A percentile compares a stretch with the other conserved stretches of the same genome.
phyloP scores from a whole-genome alignment of 2,113 vertebrate genomes.

The Nymphicus hollandicus region DNA sequence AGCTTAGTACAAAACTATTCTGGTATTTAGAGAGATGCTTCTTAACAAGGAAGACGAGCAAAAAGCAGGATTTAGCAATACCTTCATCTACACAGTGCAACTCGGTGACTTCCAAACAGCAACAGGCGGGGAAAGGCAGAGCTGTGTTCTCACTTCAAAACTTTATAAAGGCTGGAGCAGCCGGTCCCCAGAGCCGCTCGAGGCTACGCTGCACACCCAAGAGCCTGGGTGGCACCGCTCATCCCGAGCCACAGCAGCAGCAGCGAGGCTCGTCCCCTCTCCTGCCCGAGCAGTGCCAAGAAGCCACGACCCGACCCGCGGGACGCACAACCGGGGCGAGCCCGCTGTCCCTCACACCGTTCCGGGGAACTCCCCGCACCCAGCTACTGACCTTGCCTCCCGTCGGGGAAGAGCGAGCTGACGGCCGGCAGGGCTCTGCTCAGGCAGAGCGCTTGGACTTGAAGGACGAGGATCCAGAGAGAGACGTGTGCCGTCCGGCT shows the following conservation, averaged over 20 bases:
- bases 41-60: too few species aligned
- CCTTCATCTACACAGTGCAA: rapidly evolving
- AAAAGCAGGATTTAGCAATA: not conserved
- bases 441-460: constrained; percentile 71
- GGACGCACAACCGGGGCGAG: not conserved
- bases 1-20: not conserved
- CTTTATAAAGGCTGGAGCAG: rapidly evolving
- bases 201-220: too few species aligned
- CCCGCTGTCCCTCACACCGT: not conserved
- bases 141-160: rapidly evolving
- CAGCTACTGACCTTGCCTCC: constrained; percentile 85
- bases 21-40: not conserved
- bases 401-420: constrained; percentile 75
- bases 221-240: not conserved
- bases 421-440: constrained; percentile 64
- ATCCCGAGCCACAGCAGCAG: rapidly evolving
- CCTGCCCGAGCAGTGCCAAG: not conserved
- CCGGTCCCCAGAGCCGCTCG: not conserved
- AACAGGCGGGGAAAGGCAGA: not conserved
- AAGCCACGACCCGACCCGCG: not conserved
- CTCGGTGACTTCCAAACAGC: not conserved
- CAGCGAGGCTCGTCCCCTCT: too few species aligned
- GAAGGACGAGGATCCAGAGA: constrained; percentile 75
- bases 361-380: not conserved
- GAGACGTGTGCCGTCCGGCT: constrained; percentile 71